Base-by-base conservation (phyloP, 2,113 vertebrate genomes). In the Chamaea fasciata region DNA sequence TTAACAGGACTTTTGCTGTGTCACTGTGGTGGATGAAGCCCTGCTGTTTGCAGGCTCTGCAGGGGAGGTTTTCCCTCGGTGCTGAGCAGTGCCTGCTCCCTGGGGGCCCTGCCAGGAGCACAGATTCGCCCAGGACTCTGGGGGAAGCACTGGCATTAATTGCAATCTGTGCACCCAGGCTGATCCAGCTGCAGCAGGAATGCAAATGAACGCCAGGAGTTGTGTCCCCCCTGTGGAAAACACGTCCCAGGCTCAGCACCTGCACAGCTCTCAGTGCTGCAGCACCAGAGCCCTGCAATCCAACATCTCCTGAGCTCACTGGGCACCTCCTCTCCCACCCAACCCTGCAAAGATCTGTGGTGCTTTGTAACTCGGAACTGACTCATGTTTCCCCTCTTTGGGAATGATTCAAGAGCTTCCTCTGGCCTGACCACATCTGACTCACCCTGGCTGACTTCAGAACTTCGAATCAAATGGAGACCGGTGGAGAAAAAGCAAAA, bases 351-450 rank as follows among this genome's bases (percentile, higher is more conserved):
- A 63, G 64, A 8, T 55, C 41, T 41, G 49, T 41, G 65, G 26
- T 64, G 53, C 78, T 87, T 46, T 78, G 46, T 21, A 11, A 9
- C 70, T 89, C 49, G n/a, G 50, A 80, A 92, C 49, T 75, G 60
- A 94, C 52, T 93, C 37, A 87, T 82, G 59, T 62, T 89, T 88
- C 59, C 75, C 69, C 65, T 52, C 41, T 39, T 87, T 90, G 60
- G 83, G 76, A 93, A 83, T 11, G n/a, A 90, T 90, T 96, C 83
- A 77, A 84, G 79, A 86, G 16, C 80, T 89, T 90, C 77, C 81
- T 93, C 47, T 71, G 76, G 67, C 60, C 87, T 84, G 56, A 84
- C 68, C 86, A 87, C 76, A 37, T 71, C 69, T 96, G 94, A 96
- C 56, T 96, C 94, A 92, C 80, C 35, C 53, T 11, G 79, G 15